Evolutionary conservation across 23 tunicate genomes (phyloP), one percentile per base, ranked within the genome.

Genomic region (Styela clava): DNA sequence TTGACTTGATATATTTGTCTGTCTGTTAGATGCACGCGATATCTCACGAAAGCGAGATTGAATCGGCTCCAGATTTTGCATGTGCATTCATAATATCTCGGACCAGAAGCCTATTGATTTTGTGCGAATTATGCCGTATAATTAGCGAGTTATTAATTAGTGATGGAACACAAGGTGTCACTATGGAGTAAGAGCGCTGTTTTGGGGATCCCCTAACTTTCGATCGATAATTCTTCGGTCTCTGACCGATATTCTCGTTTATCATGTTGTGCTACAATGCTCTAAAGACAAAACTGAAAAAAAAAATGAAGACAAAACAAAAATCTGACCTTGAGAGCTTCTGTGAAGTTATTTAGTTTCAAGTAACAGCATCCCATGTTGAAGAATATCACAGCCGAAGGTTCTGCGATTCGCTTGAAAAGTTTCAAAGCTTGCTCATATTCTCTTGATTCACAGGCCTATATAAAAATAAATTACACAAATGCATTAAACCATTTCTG

Each of bases 311-410:
- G 12, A 5, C 12, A 12, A 44, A 44, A 44, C 12, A 44, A 5
- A 44, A 44, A 5, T 44, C 56, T 5, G 16, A 67, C 71, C 71
- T 67, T 67, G 16, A 67, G 21, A 18, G 89, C 95, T 27, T 81
- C 34, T 7, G 78, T 35, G 56, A 79, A 80, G 28, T 84, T 74
- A 25, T 89, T 64, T 23, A 85, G n/a, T 33, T 85, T 86, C 52
- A 89, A 28, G 56, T 85, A 74, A 51, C 95, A 89, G 34, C 77
- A 79, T 23, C 95, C 95, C 79, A 89, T 81, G 74, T 89, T 89
- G 65, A 74, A 89, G 30, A 33, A 51, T 2, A 89, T 85, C 1
- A 61, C 79, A 56, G 95, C 74, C 56, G 88, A 89, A 16, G 88
- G 86, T 16, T 64, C 63, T 16, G 62, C 61, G 52, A 89, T 76